Evolutionary conservation across 1,140 invertebrate species (phyloP).

Genomic region (Nephotettix cincticeps): DNA sequence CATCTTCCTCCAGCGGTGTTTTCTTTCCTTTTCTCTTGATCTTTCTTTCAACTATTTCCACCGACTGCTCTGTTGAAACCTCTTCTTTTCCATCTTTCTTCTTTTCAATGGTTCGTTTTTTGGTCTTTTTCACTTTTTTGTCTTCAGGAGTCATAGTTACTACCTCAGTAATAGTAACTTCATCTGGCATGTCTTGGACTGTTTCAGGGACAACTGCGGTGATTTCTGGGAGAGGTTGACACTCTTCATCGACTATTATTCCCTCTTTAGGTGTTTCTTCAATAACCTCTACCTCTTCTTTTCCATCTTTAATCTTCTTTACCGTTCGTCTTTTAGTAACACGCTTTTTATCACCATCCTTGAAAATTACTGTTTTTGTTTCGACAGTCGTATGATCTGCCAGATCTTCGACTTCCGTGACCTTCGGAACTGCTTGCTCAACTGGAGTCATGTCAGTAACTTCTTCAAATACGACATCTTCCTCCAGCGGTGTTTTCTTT

Average conservation of each 20-base stretch:
- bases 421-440: conserved; percentile 39
- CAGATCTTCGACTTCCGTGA: neutral
- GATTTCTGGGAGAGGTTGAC: conserved; percentile 39
- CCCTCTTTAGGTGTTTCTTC: conserved; percentile 41
- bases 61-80: conserved; percentile 33
- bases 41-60: conserved; percentile 40
- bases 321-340: conserved; percentile 44
- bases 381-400: conserved; percentile 36
- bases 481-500: conserved; percentile 33
- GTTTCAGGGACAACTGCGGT: conserved; percentile 40
- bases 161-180: conserved; percentile 35
- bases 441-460: conserved; percentile 34
- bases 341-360: conserved; percentile 42
- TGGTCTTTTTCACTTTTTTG: conserved; percentile 37
- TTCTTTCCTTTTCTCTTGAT: conserved; percentile 42
- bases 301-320: conserved; percentile 34
- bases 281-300: conserved; percentile 41
- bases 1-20: neutral
- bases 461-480: conserved; percentile 37
- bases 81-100: conserved; percentile 38
- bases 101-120: conserved; percentile 42
- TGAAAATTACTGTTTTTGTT: conserved; percentile 21
- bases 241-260: conserved; percentile 40
- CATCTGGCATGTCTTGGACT: conserved; percentile 13
- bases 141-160: conserved; percentile 35